A percentile compares a stretch with the other conserved stretches of the same genome.
Conservation (phyloP, 2,888 invertebrate species). For the Ennomos fuscantarius region DNA sequence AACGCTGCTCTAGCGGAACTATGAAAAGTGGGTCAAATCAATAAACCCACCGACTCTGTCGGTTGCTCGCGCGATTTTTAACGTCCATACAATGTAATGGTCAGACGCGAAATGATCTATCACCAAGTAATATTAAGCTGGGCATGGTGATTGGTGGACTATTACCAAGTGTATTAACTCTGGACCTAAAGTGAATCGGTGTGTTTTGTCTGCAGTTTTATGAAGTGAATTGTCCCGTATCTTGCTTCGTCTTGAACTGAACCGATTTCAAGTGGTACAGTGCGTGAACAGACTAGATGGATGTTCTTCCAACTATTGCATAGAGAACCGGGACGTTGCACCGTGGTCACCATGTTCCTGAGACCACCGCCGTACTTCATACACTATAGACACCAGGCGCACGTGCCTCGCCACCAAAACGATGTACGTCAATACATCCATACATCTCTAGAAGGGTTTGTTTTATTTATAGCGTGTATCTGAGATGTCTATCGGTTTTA, state of each 20-base stretch:
- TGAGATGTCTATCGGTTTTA: no score
- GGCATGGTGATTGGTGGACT: background rate
- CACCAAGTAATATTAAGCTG: background rate
- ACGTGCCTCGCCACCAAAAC: background rate
- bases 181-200: no score
- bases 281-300: no score
- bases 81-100: constrained; percentile 25
- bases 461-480: no score
- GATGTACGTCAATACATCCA: background rate
- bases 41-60: constrained; percentile 47
- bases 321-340: no score
- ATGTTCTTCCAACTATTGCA: no score
- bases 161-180: background rate
- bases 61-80: constrained; percentile 40
- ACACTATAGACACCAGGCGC: constrained; percentile 16
- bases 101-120: constrained; percentile 6
- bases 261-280: no score
- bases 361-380: constrained; percentile 19
- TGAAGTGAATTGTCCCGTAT: no score
- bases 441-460: no score
- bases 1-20: constrained; percentile 32
- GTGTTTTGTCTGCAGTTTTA: no score
- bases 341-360: constrained; percentile 14
- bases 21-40: constrained; percentile 57
- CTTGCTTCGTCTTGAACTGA: no score